Evolutionary conservation across 2,113 vertebrate genomes (phyloP).

Genomic region (Neomonachus schauinslandi): DNA sequence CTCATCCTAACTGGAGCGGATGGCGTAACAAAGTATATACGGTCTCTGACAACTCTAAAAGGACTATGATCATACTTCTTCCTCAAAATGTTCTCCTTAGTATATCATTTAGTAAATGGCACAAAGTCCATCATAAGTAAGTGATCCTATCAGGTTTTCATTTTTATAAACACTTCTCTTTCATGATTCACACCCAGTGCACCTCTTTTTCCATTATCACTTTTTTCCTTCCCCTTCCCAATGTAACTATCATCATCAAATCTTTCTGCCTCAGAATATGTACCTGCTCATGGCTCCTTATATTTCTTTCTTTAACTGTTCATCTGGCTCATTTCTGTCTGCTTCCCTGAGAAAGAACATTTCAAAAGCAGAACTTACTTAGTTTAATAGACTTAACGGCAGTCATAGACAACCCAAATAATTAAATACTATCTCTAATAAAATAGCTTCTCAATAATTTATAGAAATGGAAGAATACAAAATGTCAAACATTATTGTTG

Average conservation of each 20-base stretch:
- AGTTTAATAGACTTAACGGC: not conserved
- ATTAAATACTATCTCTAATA: conserved; percentile 18
- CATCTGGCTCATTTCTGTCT: not conserved
- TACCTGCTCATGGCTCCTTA: not conserved
- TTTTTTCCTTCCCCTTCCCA: not conserved
- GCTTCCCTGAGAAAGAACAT: conserved; percentile 10
- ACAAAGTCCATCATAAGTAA: not conserved
- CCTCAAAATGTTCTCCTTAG: not conserved
- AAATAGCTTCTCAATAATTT: not conserved
- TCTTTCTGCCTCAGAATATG: not conserved
- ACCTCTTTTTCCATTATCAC: not conserved
- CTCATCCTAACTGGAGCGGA: not conserved
- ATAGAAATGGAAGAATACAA: not conserved
- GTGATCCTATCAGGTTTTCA: not conserved
- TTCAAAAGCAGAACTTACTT: conserved; percentile 21
- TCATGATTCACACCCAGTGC: not conserved
- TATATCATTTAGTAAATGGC: not conserved
- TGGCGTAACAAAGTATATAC: not conserved
- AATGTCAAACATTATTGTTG: not conserved
- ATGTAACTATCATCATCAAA: not conserved
- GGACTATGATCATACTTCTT: not conserved
- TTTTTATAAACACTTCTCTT: not conserved
- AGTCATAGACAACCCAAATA: not conserved
- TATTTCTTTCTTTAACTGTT: not conserved
- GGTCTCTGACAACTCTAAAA: not conserved